A percentile compares a stretch with the other conserved stretches of the same genome.
phyloP scores from a whole-genome alignment of 1,140 invertebrate species.

The Bathynomus jamesi region DNA sequence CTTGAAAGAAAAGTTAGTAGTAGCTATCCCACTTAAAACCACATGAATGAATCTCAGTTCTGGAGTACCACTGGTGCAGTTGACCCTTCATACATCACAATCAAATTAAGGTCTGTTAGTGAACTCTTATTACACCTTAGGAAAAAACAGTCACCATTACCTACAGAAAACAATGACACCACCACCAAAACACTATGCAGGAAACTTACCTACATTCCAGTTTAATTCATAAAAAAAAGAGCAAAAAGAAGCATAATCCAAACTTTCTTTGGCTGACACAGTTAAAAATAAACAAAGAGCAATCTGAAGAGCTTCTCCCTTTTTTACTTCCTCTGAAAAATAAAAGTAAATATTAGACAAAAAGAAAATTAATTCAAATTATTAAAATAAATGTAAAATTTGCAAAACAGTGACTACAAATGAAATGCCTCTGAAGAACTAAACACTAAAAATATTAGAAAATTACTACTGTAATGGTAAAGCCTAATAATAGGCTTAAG shows the following conservation, averaged over 20 bases:
- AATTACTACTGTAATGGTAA: not conserved
- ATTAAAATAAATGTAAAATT: not conserved
- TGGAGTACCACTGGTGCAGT: not conserved
- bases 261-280: not conserved
- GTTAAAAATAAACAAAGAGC: not conserved
- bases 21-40: no score
- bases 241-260: not conserved
- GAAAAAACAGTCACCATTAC: no score
- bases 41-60: not conserved
- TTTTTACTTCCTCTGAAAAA: not conserved
- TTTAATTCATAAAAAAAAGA: not conserved
- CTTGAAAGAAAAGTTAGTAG: no score
- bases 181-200: not conserved
- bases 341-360: not conserved
- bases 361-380: not conserved
- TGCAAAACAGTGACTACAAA: not conserved
- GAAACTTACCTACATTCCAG: not conserved
- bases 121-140: no score
- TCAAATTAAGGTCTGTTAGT: not conserved
- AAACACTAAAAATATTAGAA: not conserved
- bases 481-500: not conserved
- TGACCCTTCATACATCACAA: not conserved
- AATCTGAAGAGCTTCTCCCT: not conserved
- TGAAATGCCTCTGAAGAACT: not conserved
- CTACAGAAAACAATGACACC: not conserved